Conservation (phyloP, 2,797 vertebrate genomes). For the Percopsis omiscomaycus region DNA sequence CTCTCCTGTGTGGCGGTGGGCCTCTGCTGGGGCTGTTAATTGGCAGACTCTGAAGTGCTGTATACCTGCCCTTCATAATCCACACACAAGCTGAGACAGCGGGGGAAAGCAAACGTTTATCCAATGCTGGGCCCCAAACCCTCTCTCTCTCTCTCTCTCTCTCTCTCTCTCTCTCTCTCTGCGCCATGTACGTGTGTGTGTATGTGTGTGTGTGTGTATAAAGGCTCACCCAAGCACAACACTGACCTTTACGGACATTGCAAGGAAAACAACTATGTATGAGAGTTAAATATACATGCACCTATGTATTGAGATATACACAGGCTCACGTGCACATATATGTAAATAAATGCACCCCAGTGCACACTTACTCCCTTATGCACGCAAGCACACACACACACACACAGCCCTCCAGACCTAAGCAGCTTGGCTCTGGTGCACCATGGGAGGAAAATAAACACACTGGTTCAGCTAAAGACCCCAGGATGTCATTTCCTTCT, state of each 20-base stretch:
- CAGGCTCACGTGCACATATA: constrained; percentile 9
- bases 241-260: constrained; percentile 36
- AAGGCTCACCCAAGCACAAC: constrained; percentile 3
- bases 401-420: constrained; percentile 38
- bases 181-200: too few species aligned
- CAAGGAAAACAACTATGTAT: constrained; percentile 25
- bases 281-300: background rate
- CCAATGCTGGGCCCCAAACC: constrained; percentile 51
- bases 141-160: constrained; percentile 1
- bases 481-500: constrained; percentile 66
- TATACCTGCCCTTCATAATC: constrained; percentile 80
- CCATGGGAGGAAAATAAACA: constrained; percentile 67
- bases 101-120: constrained; percentile 75
- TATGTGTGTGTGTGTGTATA: constrained; percentile 1
- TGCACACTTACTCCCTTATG: constrained; percentile 13
- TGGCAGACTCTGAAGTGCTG: constrained; percentile 77
- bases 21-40: constrained; percentile 78
- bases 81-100: constrained; percentile 64
- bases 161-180: constrained; percentile 9
- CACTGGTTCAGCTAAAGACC: constrained; percentile 51
- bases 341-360: background rate
- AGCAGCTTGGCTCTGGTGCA: constrained; percentile 61
- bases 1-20: constrained; percentile 71
- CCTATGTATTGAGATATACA: background rate
- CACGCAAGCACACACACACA: constrained; percentile 26